Conservation (phyloP, 2,113 vertebrate species). For the Natator depressus region DNA sequence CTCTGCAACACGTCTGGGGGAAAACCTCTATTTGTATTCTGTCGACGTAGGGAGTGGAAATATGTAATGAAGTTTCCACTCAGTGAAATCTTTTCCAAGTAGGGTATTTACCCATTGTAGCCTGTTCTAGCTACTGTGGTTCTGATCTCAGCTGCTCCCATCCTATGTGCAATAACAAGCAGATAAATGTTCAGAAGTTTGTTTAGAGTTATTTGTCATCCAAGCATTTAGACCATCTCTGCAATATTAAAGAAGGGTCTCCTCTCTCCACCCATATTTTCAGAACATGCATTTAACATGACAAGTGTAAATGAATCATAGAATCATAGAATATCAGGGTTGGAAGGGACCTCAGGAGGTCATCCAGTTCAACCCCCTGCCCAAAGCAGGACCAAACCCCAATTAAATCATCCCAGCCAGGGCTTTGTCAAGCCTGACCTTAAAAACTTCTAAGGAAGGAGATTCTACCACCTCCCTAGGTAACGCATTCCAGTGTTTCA, state of each 20-base stretch:
- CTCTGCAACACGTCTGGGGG: slow-evolving; percentile 8
- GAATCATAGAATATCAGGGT: no score
- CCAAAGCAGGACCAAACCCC: no score
- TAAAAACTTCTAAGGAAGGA: no score
- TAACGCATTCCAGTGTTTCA: no score
- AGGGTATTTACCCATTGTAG: slow-evolving; percentile 55
- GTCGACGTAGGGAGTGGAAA: slow-evolving; percentile 67
- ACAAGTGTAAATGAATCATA: neutral
- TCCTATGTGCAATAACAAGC: slow-evolving; percentile 5
- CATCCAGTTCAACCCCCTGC: no score
- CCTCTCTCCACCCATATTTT: neutral
- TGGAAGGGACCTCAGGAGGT: no score
- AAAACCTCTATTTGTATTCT: slow-evolving; percentile 53
- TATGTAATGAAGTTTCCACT: slow-evolving; percentile 52
- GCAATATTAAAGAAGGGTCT: neutral
- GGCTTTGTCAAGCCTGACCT: no score
- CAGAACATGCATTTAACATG: accelerated
- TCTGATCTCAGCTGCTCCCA: slow-evolving; percentile 23
- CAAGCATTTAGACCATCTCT: neutral
- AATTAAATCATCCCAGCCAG: no score
- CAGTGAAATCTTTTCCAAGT: slow-evolving; percentile 51
- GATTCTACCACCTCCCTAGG: no score
- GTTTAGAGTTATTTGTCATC: slow-evolving; percentile 6
- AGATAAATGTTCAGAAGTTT: slow-evolving; percentile 41
- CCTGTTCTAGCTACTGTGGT: neutral